Evolutionary conservation across 2,888 invertebrate species (phyloP).

Genomic region (Drosophila tanythrix): DNA sequence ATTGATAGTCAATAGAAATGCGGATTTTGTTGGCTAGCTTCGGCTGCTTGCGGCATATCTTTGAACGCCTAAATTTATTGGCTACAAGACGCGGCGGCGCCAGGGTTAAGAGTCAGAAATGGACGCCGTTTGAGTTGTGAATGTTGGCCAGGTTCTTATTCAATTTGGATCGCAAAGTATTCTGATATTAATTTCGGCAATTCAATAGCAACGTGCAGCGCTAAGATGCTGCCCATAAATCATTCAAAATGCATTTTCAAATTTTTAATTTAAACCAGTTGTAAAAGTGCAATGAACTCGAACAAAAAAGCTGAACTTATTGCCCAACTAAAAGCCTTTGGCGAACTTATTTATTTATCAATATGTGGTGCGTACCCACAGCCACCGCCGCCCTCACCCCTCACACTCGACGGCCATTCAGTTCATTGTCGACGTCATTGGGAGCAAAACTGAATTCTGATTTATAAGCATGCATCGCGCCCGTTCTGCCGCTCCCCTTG

Average conservation of each 20-base stretch:
- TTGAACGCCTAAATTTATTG: constrained; percentile 76
- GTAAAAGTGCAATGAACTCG: constrained; percentile 74
- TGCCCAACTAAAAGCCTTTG: constrained; percentile 66
- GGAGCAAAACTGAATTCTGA: constrained; percentile 74
- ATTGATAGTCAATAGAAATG: constrained; percentile 30
- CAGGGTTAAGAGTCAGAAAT: constrained; percentile 74
- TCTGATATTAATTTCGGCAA: constrained; percentile 57
- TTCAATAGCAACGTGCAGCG: constrained; percentile 39
- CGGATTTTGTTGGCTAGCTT: constrained; percentile 12
- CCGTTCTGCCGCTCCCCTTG: constrained; percentile 18
- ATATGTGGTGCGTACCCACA: constrained; percentile 70
- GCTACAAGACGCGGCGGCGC: constrained; percentile 74
- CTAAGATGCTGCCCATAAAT: constrained; percentile 61
- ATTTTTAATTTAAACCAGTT: constrained; percentile 80
- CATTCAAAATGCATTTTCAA: constrained; percentile 66
- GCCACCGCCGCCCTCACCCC: constrained; percentile 11
- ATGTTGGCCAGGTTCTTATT: constrained; percentile 31
- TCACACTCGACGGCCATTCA: constrained; percentile 24
- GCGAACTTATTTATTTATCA: constrained; percentile 81
- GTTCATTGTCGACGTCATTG: constrained; percentile 74
- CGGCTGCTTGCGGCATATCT: constrained; percentile 56
- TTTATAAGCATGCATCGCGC: constrained; percentile 67
- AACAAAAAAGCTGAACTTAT: constrained; percentile 24
- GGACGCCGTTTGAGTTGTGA: constrained; percentile 43
- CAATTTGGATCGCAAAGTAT: constrained; percentile 55